Base-by-base conservation (phyloP, 2,113 vertebrate genomes). In the Protobothrops flavoviridis region DNA sequence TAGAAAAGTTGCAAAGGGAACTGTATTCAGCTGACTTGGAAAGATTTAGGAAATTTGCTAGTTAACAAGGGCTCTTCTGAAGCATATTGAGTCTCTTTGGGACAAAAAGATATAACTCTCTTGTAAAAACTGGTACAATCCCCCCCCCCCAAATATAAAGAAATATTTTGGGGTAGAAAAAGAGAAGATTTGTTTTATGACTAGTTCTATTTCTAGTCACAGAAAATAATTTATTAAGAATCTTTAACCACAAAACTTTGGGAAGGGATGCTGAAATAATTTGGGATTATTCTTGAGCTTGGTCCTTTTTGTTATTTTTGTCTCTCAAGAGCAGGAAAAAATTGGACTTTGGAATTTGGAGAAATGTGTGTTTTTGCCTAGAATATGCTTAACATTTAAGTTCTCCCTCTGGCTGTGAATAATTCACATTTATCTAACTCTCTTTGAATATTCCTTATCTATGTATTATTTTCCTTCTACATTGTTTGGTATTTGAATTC, bases 401-500 rank as follows among this genome's bases (percentile, higher is more conserved):
- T 59, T 56, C 48, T 87, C 50, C 45, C 26, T 87, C 26, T 50
- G 43, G 1, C 85, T 7, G 85, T 87, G 48, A 50, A 21, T 81
- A 3, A 81, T 81, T 81, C 17, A 1, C 39, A 21, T 81, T 81
- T 81, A 21, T 21, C 74, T 81, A 43, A 21, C 33, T 81, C 74
- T 43, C 33, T 33, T 81, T 81, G 17, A 81, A 43, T 81, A 81
- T 43, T 81, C 33, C 39, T 81, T 7, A 21, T 81, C 69, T 33
- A 43, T 93, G 88, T 55, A 20, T 52, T 88, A 9, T 94, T 1
- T 0, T 86, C 92, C 93, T 92, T 43, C 20, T 43, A 17, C 3
- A 43, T 21, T 81, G 17, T 81, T 87, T 94, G 92, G 59, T 94
- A 93, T 95, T 89, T 57, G 95, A 95, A 74, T 85, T 92, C 9